These are phyloP conservation scores for Burhinus oedicnemus DNA, from an alignment of 2,113 vertebrate genomes.

Conservation along the genomic window DNA sequence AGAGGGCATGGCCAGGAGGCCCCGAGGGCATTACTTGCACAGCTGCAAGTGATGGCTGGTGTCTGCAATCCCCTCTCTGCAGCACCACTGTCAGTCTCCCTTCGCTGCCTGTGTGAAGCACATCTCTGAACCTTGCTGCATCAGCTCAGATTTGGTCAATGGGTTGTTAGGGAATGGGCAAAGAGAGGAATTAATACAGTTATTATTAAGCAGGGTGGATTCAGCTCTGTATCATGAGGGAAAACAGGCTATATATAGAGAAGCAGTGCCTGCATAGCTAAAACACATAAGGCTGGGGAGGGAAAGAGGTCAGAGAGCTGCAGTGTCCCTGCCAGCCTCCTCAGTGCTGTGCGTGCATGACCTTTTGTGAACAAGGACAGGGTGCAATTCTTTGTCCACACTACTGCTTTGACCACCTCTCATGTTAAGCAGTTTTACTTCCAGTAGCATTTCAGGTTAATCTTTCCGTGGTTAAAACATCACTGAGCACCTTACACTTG, in stretches of 20 bases:
- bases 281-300: background rate
- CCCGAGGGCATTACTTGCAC: background rate
- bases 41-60: accelerated
- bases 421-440: background rate
- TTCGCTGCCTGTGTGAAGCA: background rate
- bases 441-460: background rate
- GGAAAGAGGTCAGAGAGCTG: background rate
- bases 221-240: background rate
- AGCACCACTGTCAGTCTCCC: accelerated
- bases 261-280: background rate
- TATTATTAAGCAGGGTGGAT: background rate
- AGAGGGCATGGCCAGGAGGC: background rate
- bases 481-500: background rate
- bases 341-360: too few species aligned
- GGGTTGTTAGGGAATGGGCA: background rate
- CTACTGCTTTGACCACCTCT: background rate
- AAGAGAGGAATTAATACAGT: background rate
- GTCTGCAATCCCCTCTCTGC: background rate
- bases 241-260: background rate
- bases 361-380: background rate
- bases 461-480: background rate
- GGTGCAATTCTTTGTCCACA: background rate
- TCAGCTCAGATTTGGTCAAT: background rate
- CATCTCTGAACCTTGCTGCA: background rate
- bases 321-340: too few species aligned